Percentiles rank a stretch among this genome's conserved stretches.
Conservation (phyloP, 1,140 invertebrate species). For the Macrobrachium rosenbergii region DNA sequence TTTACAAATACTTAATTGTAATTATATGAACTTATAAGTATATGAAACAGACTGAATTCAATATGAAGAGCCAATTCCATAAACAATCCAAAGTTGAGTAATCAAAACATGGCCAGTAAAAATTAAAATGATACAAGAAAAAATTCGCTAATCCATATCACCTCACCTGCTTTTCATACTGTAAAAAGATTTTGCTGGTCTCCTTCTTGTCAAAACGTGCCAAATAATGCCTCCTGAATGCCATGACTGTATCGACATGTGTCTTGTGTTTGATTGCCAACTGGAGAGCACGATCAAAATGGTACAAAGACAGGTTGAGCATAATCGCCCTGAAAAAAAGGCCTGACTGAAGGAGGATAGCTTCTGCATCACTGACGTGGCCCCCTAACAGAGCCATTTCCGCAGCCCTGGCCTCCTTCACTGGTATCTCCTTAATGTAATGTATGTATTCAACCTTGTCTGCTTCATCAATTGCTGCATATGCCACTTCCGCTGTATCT, state of each 20-base stretch:
- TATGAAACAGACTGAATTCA: too few species aligned
- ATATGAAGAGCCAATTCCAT: too few species aligned
- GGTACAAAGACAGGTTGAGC: constrained; percentile 85
- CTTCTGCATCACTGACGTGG: constrained; percentile 84
- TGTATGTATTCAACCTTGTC: constrained; percentile 94
- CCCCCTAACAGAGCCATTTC: constrained; percentile 86
- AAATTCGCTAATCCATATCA: too few species aligned
- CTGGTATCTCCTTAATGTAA: constrained; percentile 80
- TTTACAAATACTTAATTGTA: too few species aligned
- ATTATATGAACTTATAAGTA: too few species aligned
- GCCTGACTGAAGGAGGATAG: constrained; percentile 84
- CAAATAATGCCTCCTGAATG: constrained; percentile 82
- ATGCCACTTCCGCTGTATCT: constrained; percentile 90
- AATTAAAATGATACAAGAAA: too few species aligned
- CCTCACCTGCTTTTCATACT: constrained; percentile 74
- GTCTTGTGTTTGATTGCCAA: constrained; percentile 85
- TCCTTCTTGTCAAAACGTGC: constrained; percentile 82
- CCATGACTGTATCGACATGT: constrained; percentile 83
- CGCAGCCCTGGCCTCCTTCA: constrained; percentile 80
- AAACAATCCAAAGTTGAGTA: too few species aligned
- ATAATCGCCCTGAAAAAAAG: constrained; percentile 83
- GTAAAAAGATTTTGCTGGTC: constrained; percentile 81
- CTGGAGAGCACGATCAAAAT: constrained; percentile 91
- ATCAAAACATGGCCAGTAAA: too few species aligned
- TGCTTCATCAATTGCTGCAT: constrained; percentile 89